Base-by-base conservation (phyloP, 2,888 invertebrate genomes). In the Epinotia brunnichana region DNA sequence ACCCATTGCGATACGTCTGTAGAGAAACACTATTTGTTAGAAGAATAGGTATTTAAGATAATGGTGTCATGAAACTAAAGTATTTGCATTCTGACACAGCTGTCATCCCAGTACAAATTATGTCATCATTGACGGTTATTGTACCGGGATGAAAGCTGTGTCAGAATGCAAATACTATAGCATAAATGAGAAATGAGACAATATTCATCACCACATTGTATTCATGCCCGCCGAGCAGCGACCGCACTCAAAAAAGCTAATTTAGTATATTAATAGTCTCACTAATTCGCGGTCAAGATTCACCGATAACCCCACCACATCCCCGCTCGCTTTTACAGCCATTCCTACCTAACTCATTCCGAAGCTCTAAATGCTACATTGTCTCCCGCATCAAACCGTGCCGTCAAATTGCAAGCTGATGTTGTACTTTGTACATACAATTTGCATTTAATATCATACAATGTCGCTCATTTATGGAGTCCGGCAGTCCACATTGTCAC, bases 401-500 rank as follows among this genome's bases (percentile, higher is more conserved):
- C 71, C 57, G 57, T 71, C 53, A 71, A 67, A 71, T 67, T 68
- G 72, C 61, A 68, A 68, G 61, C 67, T 64, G 21, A 70, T 39
- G 64, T 56, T 44, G 61, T 61, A 72, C 72, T 62, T 72, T 72
- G 67, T 72, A 72, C 67, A 72, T 61, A 71, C 67, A 68, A 72
- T 68, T 72, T 72, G 67, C 72, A 72, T 72, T 72, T 68, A 72
- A 68, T 72, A 62, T 57, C 72, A 56, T 68, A 72, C 72, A 72
- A 35, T 68, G 72, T 72, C 48, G 56, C 54, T 35, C 56, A 68
- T 56, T 62, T 68, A 67, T 61, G 54, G 29, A 44, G 54, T 56
- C 54, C 72, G 41, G 70, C 35, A 59, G 53, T 39, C 15, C 70
- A 70, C 74, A 70, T 70, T 67, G 74, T 70, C 63, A 57, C 69